A percentile compares a stretch with the other conserved stretches of the same genome.
Evolutionary conservation across 2,113 vertebrate species (phyloP).

Genomic region (Siniperca chuatsi): DNA sequence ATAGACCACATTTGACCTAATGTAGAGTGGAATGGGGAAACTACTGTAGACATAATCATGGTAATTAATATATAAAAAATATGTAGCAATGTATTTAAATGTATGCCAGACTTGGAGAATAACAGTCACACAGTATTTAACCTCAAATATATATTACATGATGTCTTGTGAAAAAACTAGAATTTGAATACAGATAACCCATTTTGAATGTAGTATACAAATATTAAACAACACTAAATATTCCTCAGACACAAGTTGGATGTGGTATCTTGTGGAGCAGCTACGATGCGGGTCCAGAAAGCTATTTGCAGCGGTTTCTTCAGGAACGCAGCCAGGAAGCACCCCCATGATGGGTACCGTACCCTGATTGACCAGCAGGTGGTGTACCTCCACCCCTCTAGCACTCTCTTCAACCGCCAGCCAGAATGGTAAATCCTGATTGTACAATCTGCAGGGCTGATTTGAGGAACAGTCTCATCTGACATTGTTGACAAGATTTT

Average conservation of each 20-base stretch:
- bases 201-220: not conserved
- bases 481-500: no score
- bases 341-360: slow-evolving; percentile 91
- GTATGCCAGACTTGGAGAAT: not conserved
- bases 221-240: not conserved
- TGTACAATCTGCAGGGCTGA: not conserved
- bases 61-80: not conserved
- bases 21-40: no score
- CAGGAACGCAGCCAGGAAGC: slow-evolving; percentile 93
- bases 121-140: not conserved
- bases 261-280: slow-evolving; percentile 92
- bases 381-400: slow-evolving; percentile 93
- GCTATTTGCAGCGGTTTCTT: slow-evolving; percentile 97
- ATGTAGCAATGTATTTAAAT: not conserved
- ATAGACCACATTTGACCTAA: not conserved
- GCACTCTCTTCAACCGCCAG: slow-evolving; percentile 94
- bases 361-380: slow-evolving; percentile 94
- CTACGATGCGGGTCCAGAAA: slow-evolving; percentile 92
- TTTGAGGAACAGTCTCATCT: not conserved
- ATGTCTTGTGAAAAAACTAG: not conserved
- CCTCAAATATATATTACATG: not conserved
- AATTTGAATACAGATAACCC: not conserved
- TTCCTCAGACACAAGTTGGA: slow-evolving; percentile 91
- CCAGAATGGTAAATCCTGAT: slow-evolving; percentile 89
- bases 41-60: not conserved